Percentiles rank a stretch among this genome's conserved stretches.
phyloP scores from a whole-genome alignment of 2,113 vertebrate species.

The Clarias gariepinus region DNA sequence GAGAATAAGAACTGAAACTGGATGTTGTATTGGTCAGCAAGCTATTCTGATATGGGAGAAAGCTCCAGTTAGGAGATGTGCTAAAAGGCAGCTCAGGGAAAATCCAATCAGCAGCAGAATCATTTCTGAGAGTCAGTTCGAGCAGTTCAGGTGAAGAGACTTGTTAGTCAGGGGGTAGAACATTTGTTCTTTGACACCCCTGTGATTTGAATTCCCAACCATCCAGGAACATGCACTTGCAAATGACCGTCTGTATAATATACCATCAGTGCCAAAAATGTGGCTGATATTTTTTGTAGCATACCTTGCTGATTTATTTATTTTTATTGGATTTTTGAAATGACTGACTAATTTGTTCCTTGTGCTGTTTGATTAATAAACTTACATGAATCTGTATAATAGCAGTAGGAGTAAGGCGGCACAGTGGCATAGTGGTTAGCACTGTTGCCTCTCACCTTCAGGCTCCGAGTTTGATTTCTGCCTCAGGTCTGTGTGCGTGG shows the following conservation, averaged over 20 bases:
- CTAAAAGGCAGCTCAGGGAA: conserved; percentile 6
- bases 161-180: no score
- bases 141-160: not conserved
- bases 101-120: conserved; percentile 18
- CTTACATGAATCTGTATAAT: not conserved
- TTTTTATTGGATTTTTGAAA: not conserved
- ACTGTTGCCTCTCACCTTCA: no score
- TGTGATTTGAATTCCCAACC: not conserved
- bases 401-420: no score
- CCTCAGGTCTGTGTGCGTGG: no score
- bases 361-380: not conserved
- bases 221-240: not conserved
- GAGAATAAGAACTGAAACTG: conserved; percentile 59
- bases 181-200: not conserved
- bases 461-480: no score
- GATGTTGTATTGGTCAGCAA: conserved; percentile 57
- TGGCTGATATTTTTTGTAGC: not conserved
- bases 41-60: conserved; percentile 51
- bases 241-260: not conserved
- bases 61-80: not conserved
- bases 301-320: not conserved
- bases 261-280: not conserved
- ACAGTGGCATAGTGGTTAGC: no score
- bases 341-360: no score
- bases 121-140: not conserved